phyloP scores from a whole-genome alignment of 2,888 invertebrate species.

The Chymomyza caudatula region DNA sequence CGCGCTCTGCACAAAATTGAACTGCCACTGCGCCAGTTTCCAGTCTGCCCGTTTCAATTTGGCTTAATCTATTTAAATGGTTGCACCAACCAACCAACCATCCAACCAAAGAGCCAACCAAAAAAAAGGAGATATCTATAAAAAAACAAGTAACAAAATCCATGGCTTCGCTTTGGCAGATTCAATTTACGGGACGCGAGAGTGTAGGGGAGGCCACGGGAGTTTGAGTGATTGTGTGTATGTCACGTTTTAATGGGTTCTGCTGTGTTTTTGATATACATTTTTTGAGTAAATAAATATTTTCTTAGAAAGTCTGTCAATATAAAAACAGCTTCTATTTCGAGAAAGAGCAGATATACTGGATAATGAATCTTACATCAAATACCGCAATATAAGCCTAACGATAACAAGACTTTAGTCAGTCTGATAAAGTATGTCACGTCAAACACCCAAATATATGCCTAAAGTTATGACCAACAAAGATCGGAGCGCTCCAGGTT shows the following conservation, averaged over 20 bases:
- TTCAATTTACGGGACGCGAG: conserved; percentile 48
- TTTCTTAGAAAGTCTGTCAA: neutral
- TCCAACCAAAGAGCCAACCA: conserved; percentile 11
- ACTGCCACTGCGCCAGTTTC: conserved; percentile 29
- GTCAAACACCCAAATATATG: too few species aligned
- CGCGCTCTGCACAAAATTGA: conserved; percentile 34
- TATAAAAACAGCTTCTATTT: neutral
- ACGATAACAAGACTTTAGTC: too few species aligned
- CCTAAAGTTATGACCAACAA: too few species aligned
- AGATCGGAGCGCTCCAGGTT: too few species aligned
- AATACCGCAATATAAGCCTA: too few species aligned
- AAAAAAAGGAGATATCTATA: conserved; percentile 5
- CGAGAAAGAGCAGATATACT: too few species aligned
- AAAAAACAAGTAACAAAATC: conserved; percentile 21
- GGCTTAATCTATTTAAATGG: conserved; percentile 62
- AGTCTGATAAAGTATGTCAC: too few species aligned
- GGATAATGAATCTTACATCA: too few species aligned
- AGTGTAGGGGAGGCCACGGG: neutral
- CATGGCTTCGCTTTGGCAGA: conserved; percentile 46
- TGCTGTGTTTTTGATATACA: neutral
- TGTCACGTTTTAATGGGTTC: neutral
- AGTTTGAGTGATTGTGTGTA: neutral
- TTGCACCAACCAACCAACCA: conserved; percentile 17
- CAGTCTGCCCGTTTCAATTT: conserved; percentile 55
- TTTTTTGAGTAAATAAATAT: neutral